Evolutionary conservation across 2,113 vertebrate species (phyloP).

Genomic region (Pelvicachromis taeniatus): DNA sequence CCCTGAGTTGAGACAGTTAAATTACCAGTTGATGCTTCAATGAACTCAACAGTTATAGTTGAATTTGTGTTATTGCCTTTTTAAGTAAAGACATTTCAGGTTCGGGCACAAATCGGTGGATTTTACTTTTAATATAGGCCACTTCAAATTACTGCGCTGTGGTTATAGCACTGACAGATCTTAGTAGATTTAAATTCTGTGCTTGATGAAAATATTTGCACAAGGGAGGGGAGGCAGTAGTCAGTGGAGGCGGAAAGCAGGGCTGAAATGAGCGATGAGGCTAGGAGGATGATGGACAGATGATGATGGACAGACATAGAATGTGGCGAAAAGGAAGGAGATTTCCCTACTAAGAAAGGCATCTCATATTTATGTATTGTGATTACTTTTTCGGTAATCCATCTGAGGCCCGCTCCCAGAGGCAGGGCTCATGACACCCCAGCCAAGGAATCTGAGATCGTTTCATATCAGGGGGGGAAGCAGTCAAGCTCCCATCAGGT

Average conservation of each 20-base stretch:
- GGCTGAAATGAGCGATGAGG: not conserved
- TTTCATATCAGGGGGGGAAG: slow-evolving; percentile 57
- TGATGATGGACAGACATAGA: slow-evolving; percentile 50
- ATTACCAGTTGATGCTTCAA: not conserved
- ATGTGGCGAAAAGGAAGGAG: slow-evolving; percentile 33
- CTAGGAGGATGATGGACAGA: slow-evolving; percentile 40
- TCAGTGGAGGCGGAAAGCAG: not conserved
- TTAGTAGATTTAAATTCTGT: not conserved
- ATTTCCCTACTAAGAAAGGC: slow-evolving; percentile 13
- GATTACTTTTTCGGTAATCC: slow-evolving; percentile 57
- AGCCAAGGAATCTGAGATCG: slow-evolving; percentile 49
- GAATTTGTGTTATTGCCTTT: not conserved
- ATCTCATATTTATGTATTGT: slow-evolving; percentile 66
- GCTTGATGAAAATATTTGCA: not conserved
- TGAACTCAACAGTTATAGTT: not conserved
- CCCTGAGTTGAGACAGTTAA: not conserved
- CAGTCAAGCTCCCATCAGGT: slow-evolving; percentile 59
- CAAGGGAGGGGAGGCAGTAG: not conserved
- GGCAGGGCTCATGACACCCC: slow-evolving; percentile 53
- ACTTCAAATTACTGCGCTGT: not conserved
- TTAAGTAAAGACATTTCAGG: not conserved
- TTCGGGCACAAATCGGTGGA: not conserved
- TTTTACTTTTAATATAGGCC: not conserved
- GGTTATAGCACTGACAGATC: not conserved
- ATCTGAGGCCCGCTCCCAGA: slow-evolving; percentile 49